Evolutionary conservation across 1,140 invertebrate genomes (phyloP), one percentile per base, ranked within the genome.

Genomic region (Drosophila tani): DNA sequence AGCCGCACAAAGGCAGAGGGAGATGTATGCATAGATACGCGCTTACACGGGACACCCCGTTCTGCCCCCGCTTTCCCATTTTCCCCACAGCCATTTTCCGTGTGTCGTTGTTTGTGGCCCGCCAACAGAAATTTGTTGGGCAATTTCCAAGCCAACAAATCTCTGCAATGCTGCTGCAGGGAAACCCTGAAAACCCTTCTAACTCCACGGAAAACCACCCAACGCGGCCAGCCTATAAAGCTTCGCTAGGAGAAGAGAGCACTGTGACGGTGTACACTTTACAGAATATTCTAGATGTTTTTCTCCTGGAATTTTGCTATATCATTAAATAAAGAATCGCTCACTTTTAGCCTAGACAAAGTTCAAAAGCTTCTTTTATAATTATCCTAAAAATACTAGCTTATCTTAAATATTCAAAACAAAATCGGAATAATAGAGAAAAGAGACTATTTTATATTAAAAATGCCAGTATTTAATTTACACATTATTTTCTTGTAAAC

Each of bases 121-220:
- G 78, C 81, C 85, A 84, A 90, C 85, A 88, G 85, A 88, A 88
- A 88, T 88, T 88, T 88, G 84, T 90, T 88, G 84, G 84, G 74
- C 85, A 90, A 90, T 88, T 90, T 88, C 85, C 85, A 90, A 88
- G 85, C 84, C 85, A 88, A 84, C 84, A 88, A 88, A 90, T 88
- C 84, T 90, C 81, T 84, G 84, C 85, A 87, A 83, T 69, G 79
- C 75, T 69, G 77, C 63, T 68, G 83, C 76, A 70, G 69, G 50
- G 17, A 53, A 58, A 17, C 60, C 43, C 32, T 14, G 29, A 51
- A 56, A 47, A 38, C 9, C 21, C 38, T 38, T 38, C 58, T 11
- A 67, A 56, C 63, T 24, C 57, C 19, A 32, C 27, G 35, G 7
- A 46, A 64, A 24, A 49, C 14, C 19, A 21, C 27, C 41, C 32